These are phyloP conservation scores for Elephas maximus DNA, from an alignment of 2,113 vertebrate species.

Conservation along the genomic window DNA sequence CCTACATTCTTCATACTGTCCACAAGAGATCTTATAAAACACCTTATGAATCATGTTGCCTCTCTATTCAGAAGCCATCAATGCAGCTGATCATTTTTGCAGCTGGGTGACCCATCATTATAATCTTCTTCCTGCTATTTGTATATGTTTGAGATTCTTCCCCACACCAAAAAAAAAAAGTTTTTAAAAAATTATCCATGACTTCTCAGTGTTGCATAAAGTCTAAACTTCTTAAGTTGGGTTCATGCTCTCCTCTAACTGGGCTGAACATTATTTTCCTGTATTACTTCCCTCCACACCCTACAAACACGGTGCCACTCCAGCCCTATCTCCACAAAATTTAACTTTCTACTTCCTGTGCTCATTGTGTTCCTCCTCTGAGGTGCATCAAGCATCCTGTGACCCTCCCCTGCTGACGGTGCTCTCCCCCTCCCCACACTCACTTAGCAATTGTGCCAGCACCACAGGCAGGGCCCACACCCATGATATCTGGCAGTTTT, in stretches of 20 bases:
- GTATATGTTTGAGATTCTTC: background rate
- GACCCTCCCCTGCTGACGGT: background rate
- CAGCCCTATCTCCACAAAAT: background rate
- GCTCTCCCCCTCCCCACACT: background rate
- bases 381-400: background rate
- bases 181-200: background rate
- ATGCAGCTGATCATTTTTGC: background rate
- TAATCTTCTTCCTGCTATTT: background rate
- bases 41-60: background rate
- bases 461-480: background rate
- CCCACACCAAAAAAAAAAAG: background rate
- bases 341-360: background rate
- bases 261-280: background rate
- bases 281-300: background rate
- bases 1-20: background rate
- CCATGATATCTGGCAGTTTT: background rate
- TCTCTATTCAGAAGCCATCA: background rate
- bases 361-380: background rate
- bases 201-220: background rate
- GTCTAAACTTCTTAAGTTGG: conserved; percentile 64
- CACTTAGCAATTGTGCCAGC: background rate
- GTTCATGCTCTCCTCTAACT: conserved; percentile 5
- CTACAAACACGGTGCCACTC: background rate
- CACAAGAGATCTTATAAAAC: background rate
- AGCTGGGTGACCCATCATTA: background rate